Base-by-base conservation (phyloP, 2,888 invertebrate species). In the Sabellastarte sp. region DNA sequence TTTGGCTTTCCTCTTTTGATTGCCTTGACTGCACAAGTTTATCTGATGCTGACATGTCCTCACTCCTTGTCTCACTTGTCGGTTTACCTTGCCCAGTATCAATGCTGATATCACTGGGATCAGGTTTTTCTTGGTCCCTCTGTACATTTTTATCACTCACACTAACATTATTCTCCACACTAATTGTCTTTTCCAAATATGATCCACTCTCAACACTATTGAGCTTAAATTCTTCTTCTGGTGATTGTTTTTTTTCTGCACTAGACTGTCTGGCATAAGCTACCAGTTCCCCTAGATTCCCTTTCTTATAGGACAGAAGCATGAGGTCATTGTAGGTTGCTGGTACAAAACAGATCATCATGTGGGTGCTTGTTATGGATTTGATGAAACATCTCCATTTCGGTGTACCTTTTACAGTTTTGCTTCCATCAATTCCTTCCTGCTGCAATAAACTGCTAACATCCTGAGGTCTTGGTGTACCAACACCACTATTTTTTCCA, bases 381-480 rank as follows among this genome's bases (percentile, higher is more conserved):
- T 89, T 89, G 32, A 90, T 86, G 75, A 88, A 90, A 79, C 90
- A 90, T 62, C 87, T 85, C 90, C 90, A 90, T 67, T 86, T 85
- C 2, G 80, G 74, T 32, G 57, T 30, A 41, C 20, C 41, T 41
- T 41, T 41, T n/a, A n/a, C n/a, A n/a, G n/a, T n/a, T n/a, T n/a
- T n/a, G n/a, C n/a, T n/a, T n/a, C n/a, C n/a, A n/a, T n/a, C n/a
- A n/a, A n/a, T n/a, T n/a, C n/a, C n/a, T n/a, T n/a, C n/a, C n/a
- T n/a, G n/a, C n/a, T n/a, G n/a, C n/a, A n/a, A n/a, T n/a, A n/a
- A n/a, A n/a, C n/a, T n/a, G n/a, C n/a, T n/a, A n/a, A n/a, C n/a
- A n/a, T n/a, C n/a, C n/a, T n/a, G n/a, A n/a, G n/a, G n/a, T n/a
- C n/a, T n/a, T n/a, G n/a, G n/a, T n/a, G n/a, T n/a, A n/a, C n/a